Percentiles rank a stretch among this genome's conserved stretches.
These are phyloP conservation scores for Aix galericulata DNA, from an alignment of 2,113 vertebrate genomes.

Conservation along the genomic window DNA sequence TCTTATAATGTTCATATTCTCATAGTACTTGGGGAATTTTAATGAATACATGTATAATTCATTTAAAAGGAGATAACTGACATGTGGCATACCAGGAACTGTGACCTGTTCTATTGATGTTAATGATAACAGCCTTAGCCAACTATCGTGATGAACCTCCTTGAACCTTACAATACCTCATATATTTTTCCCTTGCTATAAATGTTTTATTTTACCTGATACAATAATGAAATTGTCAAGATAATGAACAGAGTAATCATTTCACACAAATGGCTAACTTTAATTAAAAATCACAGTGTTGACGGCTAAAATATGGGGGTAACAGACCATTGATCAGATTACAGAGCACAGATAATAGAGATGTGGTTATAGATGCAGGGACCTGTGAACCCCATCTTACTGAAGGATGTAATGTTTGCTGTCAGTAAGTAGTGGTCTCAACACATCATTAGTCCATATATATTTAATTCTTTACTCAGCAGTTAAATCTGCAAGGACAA, in stretches of 20 bases:
- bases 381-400: slow-evolving; percentile 42
- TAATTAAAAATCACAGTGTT: slow-evolving; percentile 71
- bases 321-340: slow-evolving; percentile 59
- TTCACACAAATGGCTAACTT: slow-evolving; percentile 69
- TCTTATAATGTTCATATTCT: slow-evolving; percentile 2
- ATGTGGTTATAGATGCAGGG: neutral
- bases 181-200: slow-evolving; percentile 59
- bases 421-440: slow-evolving; percentile 26
- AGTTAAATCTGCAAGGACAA: slow-evolving; percentile 46
- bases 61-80: slow-evolving; percentile 39
- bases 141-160: slow-evolving; percentile 36
- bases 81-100: slow-evolving; percentile 6
- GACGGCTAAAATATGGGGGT: slow-evolving; percentile 55
- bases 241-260: slow-evolving; percentile 73
- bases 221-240: slow-evolving; percentile 74
- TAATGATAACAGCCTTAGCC: slow-evolving; percentile 56
- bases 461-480: slow-evolving; percentile 25
- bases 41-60: slow-evolving; percentile 52
- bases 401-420: neutral
- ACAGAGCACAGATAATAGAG: slow-evolving; percentile 46
- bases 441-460: slow-evolving; percentile 58
- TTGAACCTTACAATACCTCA: slow-evolving; percentile 58
- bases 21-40: slow-evolving; percentile 3
- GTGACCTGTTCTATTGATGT: slow-evolving; percentile 57
- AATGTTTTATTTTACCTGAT: slow-evolving; percentile 73